phyloP scores from a whole-genome alignment of 2,113 vertebrate genomes.

The Vulpes ferrilata region DNA sequence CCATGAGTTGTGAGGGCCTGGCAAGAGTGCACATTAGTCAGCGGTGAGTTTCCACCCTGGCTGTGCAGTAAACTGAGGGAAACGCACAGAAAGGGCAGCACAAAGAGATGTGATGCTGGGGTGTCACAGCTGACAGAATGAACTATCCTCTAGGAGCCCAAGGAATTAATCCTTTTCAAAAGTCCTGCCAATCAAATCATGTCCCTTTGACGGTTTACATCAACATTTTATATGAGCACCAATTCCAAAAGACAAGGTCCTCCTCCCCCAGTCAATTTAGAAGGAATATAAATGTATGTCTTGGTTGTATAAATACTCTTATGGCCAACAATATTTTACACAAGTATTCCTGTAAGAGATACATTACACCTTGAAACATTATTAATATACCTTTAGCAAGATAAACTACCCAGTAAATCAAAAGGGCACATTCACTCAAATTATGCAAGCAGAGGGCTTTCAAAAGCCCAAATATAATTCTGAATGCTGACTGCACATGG shows the following conservation, averaged over 20 bases:
- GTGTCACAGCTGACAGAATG: background rate
- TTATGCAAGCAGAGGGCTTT: background rate
- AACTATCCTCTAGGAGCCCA: background rate
- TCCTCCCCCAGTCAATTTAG: background rate
- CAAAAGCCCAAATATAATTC: slow-evolving; percentile 53
- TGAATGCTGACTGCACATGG: slow-evolving; percentile 11
- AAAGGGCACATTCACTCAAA: slow-evolving; percentile 33
- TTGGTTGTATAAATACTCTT: slow-evolving; percentile 40
- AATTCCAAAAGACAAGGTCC: background rate
- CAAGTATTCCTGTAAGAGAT: slow-evolving; percentile 59
- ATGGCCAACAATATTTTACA: slow-evolving; percentile 36
- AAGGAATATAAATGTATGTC: background rate
- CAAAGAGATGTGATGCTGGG: background rate
- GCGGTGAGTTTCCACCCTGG: background rate
- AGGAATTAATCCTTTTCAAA: background rate
- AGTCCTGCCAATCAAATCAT: background rate
- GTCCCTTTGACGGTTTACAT: background rate
- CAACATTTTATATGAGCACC: background rate
- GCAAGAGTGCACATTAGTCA: background rate
- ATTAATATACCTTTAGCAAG: slow-evolving; percentile 66
- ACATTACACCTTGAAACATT: slow-evolving; percentile 46
- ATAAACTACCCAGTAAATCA: slow-evolving; percentile 62
- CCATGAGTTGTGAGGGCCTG: background rate
- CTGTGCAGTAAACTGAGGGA: background rate
- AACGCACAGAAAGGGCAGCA: background rate